phyloP scores from a whole-genome alignment of 1,140 invertebrate species.

The Branchinecta lynchi region DNA sequence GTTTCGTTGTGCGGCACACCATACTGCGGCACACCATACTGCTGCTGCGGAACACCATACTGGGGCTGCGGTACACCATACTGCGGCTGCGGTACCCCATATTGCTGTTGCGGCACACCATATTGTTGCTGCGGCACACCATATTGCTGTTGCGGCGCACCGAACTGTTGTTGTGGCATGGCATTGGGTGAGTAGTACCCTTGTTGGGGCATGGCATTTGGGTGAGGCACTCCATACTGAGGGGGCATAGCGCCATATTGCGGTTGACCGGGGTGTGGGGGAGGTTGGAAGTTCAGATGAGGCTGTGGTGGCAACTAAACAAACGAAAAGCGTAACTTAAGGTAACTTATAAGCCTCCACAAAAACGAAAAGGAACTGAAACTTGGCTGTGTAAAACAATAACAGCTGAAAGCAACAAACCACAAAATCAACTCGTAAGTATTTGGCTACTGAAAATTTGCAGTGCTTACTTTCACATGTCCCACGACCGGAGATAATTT shows the following conservation, averaged over 20 bases:
- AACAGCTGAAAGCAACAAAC: constrained; percentile 21
- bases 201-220: not conserved
- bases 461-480: too few relatives aligned
- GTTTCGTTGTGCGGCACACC: not conserved
- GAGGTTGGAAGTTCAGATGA: constrained; percentile 20
- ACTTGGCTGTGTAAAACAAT: constrained; percentile 18
- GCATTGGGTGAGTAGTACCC: not conserved
- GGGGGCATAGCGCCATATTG: constrained; percentile 13
- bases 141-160: constrained; percentile 6
- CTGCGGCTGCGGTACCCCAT: not conserved
- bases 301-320: constrained; percentile 17
- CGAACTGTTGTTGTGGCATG: constrained; percentile 1
- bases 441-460: too few relatives aligned
- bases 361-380: too few relatives aligned
- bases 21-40: too few relatives aligned
- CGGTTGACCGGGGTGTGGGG: constrained; percentile 16
- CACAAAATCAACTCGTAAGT: not conserved
- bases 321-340: not conserved
- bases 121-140: constrained; percentile 18
- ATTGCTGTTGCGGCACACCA: not conserved
- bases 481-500: too few relatives aligned
- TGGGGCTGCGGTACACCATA: not conserved
- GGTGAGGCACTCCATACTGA: not conserved
- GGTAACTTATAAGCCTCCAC: too few relatives aligned
- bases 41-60: too few relatives aligned